phyloP scores from a whole-genome alignment of 2,797 vertebrate genomes.

The Carduelis carduelis region DNA sequence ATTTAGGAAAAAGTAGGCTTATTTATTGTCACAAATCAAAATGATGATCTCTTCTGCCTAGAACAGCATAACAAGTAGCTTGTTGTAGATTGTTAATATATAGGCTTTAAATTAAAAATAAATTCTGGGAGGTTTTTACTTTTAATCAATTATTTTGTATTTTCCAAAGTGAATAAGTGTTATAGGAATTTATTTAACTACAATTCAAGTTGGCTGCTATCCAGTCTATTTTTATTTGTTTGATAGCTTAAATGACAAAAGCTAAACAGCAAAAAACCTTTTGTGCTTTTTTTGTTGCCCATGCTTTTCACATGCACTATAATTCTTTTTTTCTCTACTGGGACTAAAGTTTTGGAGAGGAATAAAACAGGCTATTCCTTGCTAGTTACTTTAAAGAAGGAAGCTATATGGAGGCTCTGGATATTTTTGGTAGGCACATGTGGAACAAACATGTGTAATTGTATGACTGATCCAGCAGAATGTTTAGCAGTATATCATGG shows the following conservation, averaged over 20 bases:
- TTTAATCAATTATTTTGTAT: neutral
- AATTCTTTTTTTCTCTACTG: neutral
- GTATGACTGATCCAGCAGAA: neutral
- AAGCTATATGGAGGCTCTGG: neutral
- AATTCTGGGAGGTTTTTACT: neutral
- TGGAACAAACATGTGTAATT: constrained; percentile 2
- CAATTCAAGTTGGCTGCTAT: neutral
- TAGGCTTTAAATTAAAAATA: neutral
- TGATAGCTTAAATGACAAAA: neutral
- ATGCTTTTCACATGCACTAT: neutral
- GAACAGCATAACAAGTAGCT: neutral
- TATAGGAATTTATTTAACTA: neutral
- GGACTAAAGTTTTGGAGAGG: neutral
- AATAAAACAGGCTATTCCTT: neutral
- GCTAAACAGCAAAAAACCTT: neutral
- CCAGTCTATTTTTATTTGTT: neutral
- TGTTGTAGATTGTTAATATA: neutral
- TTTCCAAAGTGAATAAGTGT: neutral
- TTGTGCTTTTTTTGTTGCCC: neutral
- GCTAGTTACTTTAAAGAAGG: constrained; percentile 6
- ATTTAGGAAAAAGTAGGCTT: neutral
- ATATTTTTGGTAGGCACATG: constrained; percentile 27
- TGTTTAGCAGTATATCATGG: neutral
- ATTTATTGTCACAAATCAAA: neutral
- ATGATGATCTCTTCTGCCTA: neutral